A percentile compares a stretch with the other conserved stretches of the same genome.
phyloP scores from a whole-genome alignment of 2,113 vertebrate genomes.

The Noctilio leporinus region DNA sequence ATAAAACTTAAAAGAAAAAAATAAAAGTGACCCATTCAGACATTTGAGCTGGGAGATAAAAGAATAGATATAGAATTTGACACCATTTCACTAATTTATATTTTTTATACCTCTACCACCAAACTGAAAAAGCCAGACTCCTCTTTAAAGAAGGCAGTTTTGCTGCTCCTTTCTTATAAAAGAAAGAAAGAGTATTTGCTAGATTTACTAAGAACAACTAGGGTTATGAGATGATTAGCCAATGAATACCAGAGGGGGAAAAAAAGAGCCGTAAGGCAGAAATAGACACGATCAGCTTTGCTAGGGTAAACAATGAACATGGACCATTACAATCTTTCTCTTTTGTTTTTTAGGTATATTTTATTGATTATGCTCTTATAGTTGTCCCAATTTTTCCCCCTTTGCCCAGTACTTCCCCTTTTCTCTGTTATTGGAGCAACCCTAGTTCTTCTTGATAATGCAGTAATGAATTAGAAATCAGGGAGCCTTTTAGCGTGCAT shows the following conservation, averaged over 20 bases:
- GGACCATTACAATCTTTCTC: not conserved
- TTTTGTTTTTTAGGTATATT: no score
- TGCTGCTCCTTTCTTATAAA: not conserved
- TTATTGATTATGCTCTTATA: no score
- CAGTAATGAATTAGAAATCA: no score
- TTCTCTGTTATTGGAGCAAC: no score
- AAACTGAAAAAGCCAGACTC: not conserved
- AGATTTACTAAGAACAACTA: not conserved
- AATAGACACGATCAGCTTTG: not conserved
- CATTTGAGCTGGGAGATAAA: not conserved
- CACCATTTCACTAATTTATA: not conserved
- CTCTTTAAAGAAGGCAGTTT: not conserved
- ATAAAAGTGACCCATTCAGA: not conserved
- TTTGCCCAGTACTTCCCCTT: no score
- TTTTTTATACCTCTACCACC: not conserved
- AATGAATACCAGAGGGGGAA: not conserved
- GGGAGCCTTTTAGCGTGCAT: no score
- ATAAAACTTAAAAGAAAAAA: not conserved
- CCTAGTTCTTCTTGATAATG: no score
- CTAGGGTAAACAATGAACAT: not conserved
- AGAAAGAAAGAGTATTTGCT: not conserved
- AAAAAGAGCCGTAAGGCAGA: not conserved
- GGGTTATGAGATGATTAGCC: not conserved
- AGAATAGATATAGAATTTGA: not conserved
- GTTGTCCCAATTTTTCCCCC: no score